Evolutionary conservation across 2,113 vertebrate genomes (phyloP), one percentile per base, ranked within the genome.

Genomic region (Tylochromis polylepis): DNA sequence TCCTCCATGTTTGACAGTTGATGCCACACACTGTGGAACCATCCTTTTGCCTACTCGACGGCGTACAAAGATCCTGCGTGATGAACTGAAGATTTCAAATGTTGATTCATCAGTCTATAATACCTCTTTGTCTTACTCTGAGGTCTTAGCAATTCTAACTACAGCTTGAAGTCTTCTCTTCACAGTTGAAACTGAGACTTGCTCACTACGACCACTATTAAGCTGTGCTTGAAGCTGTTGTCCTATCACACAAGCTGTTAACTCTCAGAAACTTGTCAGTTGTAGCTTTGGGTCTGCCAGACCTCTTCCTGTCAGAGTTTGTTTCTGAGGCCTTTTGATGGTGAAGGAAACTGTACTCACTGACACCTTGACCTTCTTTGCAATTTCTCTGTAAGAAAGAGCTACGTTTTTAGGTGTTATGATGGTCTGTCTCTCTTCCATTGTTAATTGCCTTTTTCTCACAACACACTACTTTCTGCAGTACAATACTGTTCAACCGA

Each of bases 21-120:
- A 65, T 65, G 31, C 60, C 60, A 65, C 31, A 65, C 31, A 65
- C 20, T 65, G 60, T 65, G 36, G 31, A 36, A 65, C 36, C 60
- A 62, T 62, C 59, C 18, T 36, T 36, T 62, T 3, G 6, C 3
- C 18, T 12, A n/a, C 31, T 62, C 36, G 59, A 31, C 1, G 0
- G 10, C 0, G 1, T 36, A 62, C 59, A 36, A 18, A 36, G 31
- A 62, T 36, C 31, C 31, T 36, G 31, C 5, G 1, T 5, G 0
- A 62, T 36, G 10, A 62, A 62, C 59, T 10, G n/a, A 4, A 62
- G 20, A 11, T 60, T 60, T 60, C 8, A 60, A 60, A 60, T 60
- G 31, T 31, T 60, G 15, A 60, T 31, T 60, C 27, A 60, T 60
- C 58, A 60, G 5, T 60, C 56, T 5, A 60, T 60, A 18, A 60